Conservation (phyloP, 1,140 invertebrate species). For the Diuraphis noxia region DNA sequence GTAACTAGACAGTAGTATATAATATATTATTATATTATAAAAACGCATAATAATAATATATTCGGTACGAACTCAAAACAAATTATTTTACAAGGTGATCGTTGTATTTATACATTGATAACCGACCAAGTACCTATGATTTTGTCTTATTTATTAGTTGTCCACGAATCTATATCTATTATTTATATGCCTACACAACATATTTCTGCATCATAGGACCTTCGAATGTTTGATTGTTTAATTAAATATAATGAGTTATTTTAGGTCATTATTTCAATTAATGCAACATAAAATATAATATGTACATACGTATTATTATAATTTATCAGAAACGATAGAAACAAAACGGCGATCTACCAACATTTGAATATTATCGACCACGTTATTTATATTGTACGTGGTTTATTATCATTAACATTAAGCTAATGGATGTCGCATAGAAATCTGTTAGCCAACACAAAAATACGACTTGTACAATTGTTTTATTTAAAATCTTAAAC, state of each 20-base stretch:
- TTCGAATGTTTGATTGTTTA: background rate
- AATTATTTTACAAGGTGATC: background rate
- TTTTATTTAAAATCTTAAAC: background rate
- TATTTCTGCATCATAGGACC: background rate
- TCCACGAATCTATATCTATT: background rate
- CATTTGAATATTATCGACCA: background rate
- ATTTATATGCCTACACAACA: background rate
- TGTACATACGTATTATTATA: background rate
- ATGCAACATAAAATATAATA: background rate
- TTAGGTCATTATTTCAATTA: background rate
- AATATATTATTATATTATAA: background rate
- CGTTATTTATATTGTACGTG: background rate
- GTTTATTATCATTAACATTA: background rate
- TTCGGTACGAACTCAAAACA: background rate
- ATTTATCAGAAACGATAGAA: background rate
- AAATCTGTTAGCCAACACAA: background rate
- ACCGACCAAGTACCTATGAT: background rate
- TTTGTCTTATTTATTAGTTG: background rate
- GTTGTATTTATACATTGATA: background rate
- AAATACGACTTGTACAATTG: too few species aligned
- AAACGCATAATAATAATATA: background rate
- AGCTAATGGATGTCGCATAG: background rate
- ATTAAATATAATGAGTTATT: background rate
- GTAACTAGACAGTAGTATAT: background rate
- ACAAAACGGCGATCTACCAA: background rate